A percentile compares a stretch with the other conserved stretches of the same genome.
Conservation (phyloP, 2,888 invertebrate species). For the Cephalotes varians region DNA sequence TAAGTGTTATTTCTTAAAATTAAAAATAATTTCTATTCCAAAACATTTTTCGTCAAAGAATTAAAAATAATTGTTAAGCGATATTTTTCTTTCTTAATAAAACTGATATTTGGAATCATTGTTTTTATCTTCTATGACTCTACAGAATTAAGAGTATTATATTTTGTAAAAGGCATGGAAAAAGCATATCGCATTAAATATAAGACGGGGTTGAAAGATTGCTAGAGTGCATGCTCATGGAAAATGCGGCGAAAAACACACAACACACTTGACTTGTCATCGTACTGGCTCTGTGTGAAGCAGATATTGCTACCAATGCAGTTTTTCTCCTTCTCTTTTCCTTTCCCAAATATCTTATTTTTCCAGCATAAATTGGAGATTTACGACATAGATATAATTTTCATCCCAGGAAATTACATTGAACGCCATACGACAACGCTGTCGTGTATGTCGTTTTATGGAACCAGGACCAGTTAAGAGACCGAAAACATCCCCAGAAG, state of each 20-base stretch:
- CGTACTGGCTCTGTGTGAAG: conserved; percentile 20
- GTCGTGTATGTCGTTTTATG: conserved; percentile 59
- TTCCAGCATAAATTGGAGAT: not conserved
- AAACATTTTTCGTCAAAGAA: not conserved
- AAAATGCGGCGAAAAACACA: conserved; percentile 5
- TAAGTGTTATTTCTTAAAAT: not conserved
- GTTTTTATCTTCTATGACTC: not conserved
- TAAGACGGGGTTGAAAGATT: not conserved
- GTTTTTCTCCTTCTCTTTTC: not conserved
- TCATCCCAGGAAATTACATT: conserved; percentile 68
- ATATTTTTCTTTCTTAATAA: not conserved
- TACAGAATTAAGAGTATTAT: not conserved
- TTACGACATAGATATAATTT: conserved; percentile 63
- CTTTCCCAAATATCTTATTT: conserved; percentile 1
- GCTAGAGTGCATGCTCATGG: not conserved
- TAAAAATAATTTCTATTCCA: not conserved
- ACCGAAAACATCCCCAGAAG: conserved; percentile 60
- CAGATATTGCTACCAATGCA: conserved; percentile 23
- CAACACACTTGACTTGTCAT: conserved; percentile 26
- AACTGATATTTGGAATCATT: not conserved
- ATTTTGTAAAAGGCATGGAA: conserved; percentile 17
- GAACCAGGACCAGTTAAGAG: conserved; percentile 52
- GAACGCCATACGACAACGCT: conserved; percentile 52
- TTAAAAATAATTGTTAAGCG: not conserved
- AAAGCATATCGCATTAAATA: conserved; percentile 21